A percentile compares a stretch with the other conserved stretches of the same genome.
These are phyloP conservation scores for Alligator mississippiensis DNA, from an alignment of 2,113 vertebrate species.

Conservation along the genomic window DNA sequence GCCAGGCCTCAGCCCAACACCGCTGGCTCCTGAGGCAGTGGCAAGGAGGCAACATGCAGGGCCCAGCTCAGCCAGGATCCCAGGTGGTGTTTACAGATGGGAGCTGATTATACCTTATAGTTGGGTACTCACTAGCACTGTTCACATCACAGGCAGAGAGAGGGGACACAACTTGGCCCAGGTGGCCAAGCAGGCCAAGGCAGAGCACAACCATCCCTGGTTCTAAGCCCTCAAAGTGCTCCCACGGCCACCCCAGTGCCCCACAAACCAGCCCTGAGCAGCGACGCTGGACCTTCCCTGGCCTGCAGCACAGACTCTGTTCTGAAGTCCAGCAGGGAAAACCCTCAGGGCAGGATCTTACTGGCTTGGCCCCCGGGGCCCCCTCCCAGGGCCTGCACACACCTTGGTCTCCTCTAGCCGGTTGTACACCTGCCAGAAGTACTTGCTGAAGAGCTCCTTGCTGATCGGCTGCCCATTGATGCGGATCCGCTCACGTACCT, in stretches of 20 bases:
- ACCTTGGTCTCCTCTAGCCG: constrained; percentile 91
- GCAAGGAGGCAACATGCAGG: background rate
- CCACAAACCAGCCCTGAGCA: background rate
- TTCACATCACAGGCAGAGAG: background rate
- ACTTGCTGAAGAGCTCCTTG: constrained; percentile 92
- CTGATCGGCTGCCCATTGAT: constrained; percentile 93
- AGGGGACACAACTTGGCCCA: background rate
- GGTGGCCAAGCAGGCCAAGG: background rate
- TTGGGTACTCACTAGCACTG: no score
- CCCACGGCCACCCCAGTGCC: background rate
- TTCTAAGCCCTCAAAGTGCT: no score
- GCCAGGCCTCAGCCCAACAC: background rate
- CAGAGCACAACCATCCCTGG: background rate
- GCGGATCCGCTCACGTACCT: constrained; percentile 94
- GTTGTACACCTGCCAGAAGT: constrained; percentile 95
- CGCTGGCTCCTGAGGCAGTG: background rate
- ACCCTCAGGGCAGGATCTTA: background rate
- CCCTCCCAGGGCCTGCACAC: background rate
- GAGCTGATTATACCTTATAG: no score
- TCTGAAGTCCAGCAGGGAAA: background rate
- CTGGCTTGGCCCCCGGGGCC: background rate
- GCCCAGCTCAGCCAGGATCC: background rate
- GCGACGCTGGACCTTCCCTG: background rate
- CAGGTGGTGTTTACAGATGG: no score
- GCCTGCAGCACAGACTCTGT: background rate